Evolutionary conservation across 2,797 vertebrate species (phyloP).

Genomic region (Oceanodroma leucorhoa): DNA sequence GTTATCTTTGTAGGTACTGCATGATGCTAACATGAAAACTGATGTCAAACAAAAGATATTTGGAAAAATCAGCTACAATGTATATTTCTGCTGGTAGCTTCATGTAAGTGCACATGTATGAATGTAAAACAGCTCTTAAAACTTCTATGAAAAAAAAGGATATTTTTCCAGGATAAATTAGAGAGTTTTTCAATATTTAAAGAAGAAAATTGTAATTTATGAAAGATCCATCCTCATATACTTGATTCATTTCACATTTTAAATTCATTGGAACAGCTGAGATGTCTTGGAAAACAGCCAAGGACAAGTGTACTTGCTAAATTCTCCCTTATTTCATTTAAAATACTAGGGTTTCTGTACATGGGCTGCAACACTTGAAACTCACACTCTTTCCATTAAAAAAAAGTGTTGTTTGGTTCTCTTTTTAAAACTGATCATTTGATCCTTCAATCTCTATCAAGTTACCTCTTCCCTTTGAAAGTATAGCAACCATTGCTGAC

Average conservation of each 20-base stretch:
- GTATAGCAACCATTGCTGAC: background rate
- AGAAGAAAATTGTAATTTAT: background rate
- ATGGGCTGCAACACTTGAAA: background rate
- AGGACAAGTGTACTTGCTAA: background rate
- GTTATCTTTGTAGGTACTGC: background rate
- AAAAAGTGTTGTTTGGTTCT: background rate
- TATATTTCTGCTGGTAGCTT: background rate
- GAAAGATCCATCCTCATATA: background rate
- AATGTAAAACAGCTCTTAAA: background rate
- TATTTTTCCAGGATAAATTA: background rate
- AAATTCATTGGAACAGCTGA: background rate
- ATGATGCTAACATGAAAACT: background rate
- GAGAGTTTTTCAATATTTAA: background rate
- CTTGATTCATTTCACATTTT: constrained; percentile 6
- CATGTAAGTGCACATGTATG: background rate
- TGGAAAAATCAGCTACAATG: background rate
- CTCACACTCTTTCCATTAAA: background rate
- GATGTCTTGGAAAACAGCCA: background rate
- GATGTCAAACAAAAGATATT: background rate
- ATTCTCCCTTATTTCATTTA: background rate
- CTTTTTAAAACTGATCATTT: background rate
- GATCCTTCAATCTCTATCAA: background rate
- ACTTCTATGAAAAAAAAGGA: background rate
- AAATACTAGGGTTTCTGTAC: background rate
- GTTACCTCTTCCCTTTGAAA: background rate